A percentile compares a stretch with the other conserved stretches of the same genome.
phyloP scores from a whole-genome alignment of 2,797 vertebrate species.

The Bufotes viridis region DNA sequence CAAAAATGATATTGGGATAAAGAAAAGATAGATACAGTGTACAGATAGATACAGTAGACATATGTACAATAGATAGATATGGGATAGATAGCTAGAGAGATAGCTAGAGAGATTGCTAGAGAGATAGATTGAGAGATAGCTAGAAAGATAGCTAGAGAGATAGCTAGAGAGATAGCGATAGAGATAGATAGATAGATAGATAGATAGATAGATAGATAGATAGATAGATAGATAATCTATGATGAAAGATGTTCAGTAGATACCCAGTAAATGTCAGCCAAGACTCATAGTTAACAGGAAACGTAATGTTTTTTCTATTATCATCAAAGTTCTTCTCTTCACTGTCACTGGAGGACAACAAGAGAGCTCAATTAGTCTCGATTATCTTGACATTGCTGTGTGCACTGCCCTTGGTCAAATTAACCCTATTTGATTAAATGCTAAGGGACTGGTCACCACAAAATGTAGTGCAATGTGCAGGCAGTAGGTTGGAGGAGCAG shows the following conservation, averaged over 20 bases:
- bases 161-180: not conserved
- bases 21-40: no score
- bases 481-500: no score
- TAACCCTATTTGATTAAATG: not conserved
- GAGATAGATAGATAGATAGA: not conserved
- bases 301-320: slow-evolving; percentile 80
- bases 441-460: not conserved
- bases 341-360: slow-evolving; percentile 84
- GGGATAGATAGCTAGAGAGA: no score
- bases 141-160: not conserved
- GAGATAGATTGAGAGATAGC: not conserved
- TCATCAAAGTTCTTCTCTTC: slow-evolving; percentile 83
- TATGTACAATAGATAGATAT: no score
- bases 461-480: no score
- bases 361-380: not conserved
- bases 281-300: slow-evolving; percentile 87
- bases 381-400: not conserved
- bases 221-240: not conserved
- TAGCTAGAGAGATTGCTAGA: not conserved
- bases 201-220: not conserved
- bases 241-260: not conserved
- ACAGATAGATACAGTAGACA: no score
- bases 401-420: no score
- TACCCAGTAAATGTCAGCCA: slow-evolving; percentile 87
- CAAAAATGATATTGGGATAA: no score